Base-by-base conservation (phyloP, 2,797 vertebrate genomes). In the Phaenicophaeus curvirostris region DNA sequence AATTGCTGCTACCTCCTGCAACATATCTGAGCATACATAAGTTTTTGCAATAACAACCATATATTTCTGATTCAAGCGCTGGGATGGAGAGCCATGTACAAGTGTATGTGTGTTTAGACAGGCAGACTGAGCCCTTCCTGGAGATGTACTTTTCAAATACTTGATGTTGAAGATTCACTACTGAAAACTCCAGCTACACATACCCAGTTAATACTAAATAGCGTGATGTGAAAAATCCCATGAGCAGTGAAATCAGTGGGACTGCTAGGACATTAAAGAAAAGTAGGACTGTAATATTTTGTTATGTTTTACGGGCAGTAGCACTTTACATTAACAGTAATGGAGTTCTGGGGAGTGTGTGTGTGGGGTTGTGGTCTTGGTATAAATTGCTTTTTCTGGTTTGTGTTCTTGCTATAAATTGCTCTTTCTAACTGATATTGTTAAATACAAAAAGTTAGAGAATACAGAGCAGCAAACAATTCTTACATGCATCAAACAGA, bases 1-100 rank as follows among this genome's bases (percentile, higher is more conserved):
- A 89, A 90, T 63, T 90, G 59, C 68, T 85, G 84, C 83, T 79
- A 13, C 87, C n/a, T 87, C 61, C 67, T 79, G 75, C 71, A 69
- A 87, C 57, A 55, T 5, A 67, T 69, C 53, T 79, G 71, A 90
- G 71, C 35, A 21, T 33, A 72, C 35, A 69, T 69, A 25, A 5
- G n/a, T 42, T 87, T 83, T 74, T 88, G 54, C 62, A 61, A 2
- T 2, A 71, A 51, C 21, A 31, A 4, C 35, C 30, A 15, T 2
- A 2, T 15, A 2, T 13, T 82, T 65, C 51, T 79, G 82, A 59
- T 42, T 39, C 39, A 33, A 24, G 39, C 21, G 5, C 39, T 39
- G 85, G 63, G 39, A 15, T 42, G 53, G 59, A 76, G 68, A 53
- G 31, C 58, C 6, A 2, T 5, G 33, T 2, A 39, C 24, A 31